These are phyloP conservation scores for Tuta absoluta DNA, from an alignment of 2,888 invertebrate genomes.

Conservation along the genomic window DNA sequence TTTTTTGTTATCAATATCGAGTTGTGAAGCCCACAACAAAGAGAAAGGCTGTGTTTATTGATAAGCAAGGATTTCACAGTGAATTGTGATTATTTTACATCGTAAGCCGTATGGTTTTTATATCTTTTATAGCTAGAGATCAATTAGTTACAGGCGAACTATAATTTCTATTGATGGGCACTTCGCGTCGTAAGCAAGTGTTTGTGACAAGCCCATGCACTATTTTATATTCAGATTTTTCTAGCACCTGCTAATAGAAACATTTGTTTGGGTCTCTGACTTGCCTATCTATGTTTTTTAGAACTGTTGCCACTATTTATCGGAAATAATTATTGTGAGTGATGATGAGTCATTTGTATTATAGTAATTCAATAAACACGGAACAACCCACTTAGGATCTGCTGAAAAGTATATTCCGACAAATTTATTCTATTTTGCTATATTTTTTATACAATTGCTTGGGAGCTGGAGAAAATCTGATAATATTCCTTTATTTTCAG, in stretches of 20 bases:
- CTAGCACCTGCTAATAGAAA: not conserved
- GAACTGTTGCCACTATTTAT: not conserved
- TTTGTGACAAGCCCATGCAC: conserved; percentile 21
- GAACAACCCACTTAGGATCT: not conserved
- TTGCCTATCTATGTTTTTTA: not conserved
- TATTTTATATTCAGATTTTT: conserved; percentile 16
- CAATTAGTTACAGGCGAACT: conserved; percentile 4
- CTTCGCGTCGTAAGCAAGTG: conserved; percentile 24
- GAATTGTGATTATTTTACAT: conserved; percentile 5
- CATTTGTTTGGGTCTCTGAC: not conserved
- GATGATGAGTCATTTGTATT: conserved; percentile 12
- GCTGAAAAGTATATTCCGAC: too few relatives aligned
- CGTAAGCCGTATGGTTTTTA: not conserved
- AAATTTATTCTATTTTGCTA: not conserved
- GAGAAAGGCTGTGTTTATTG: conserved; percentile 7
- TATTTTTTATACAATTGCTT: not conserved
- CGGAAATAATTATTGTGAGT: not conserved
- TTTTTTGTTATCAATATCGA: conserved; percentile 11
- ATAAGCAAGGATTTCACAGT: not conserved
- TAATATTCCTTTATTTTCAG: conserved; percentile 36
- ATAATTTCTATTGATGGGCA: not conserved
- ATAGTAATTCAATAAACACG: conserved; percentile 16
- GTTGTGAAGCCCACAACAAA: conserved; percentile 14
- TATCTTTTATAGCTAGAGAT: not conserved
- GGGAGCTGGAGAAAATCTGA: not conserved